Conservation (phyloP, 37 sponge, comb jelly and placozoan genomes). For the Ianthella basta region DNA sequence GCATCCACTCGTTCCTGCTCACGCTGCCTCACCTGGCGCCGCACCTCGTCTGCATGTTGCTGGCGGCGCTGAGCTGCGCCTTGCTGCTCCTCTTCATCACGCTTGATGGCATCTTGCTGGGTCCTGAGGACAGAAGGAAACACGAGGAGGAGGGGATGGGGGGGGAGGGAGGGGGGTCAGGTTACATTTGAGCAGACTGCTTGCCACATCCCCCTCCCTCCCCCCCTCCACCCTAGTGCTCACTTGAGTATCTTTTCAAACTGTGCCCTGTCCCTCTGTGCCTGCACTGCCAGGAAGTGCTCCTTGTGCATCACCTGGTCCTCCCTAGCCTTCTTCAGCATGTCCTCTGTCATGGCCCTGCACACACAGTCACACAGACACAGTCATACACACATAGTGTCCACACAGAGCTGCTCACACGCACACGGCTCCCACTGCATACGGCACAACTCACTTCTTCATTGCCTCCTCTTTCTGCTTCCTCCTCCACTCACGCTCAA, state of each 20-base stretch:
- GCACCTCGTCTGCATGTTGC: constrained; percentile 77
- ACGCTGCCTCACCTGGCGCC: constrained; percentile 89
- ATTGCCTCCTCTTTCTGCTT: constrained; percentile 88
- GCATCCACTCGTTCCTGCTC: constrained; percentile 73
- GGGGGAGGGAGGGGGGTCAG: not conserved
- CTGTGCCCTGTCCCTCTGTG: constrained; percentile 92
- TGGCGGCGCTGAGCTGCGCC: constrained; percentile 16
- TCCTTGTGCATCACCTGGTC: constrained; percentile 90
- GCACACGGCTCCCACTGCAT: not conserved
- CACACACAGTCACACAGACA: not conserved
- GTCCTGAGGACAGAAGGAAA: constrained; percentile 61
- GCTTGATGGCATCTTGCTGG: constrained; percentile 71
- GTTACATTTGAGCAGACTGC: no score
- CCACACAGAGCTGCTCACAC: not conserved
- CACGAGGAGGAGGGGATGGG: no score
- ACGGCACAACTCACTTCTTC: constrained; percentile 75
- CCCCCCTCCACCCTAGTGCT: not conserved
- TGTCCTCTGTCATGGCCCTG: constrained; percentile 80
- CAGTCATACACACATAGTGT: not conserved
- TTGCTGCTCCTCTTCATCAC: constrained; percentile 62
- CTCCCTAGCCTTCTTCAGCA: constrained; percentile 74
- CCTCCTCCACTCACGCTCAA: constrained; percentile 95
- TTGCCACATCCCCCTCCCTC: no score
- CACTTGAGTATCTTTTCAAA: constrained; percentile 93
- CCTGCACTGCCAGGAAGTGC: constrained; percentile 94